Conservation (phyloP, 2,888 invertebrate genomes). For the Helleia helle region DNA sequence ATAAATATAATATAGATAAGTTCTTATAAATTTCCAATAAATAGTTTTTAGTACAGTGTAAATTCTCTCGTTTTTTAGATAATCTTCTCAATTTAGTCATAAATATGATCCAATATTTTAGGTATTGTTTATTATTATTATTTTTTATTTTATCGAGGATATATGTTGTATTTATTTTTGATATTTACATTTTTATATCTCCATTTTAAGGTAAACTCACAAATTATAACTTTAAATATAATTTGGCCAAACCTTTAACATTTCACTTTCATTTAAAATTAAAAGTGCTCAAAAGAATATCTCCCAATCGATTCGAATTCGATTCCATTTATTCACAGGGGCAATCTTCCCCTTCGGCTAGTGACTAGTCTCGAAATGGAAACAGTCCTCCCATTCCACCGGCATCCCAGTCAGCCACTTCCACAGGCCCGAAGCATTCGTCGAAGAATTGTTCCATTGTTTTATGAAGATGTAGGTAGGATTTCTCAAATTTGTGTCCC, state of each 20-base stretch:
- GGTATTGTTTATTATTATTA: no score
- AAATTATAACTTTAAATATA: conserved; percentile 4
- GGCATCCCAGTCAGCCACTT: conserved; percentile 81
- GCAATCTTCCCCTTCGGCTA: not conserved
- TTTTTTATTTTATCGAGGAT: no score
- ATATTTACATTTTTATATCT: no score
- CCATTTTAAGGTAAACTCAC: not conserved
- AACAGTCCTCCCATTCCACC: conserved; percentile 70
- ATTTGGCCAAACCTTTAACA: conserved; percentile 4
- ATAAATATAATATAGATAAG: no score
- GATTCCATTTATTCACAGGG: not conserved
- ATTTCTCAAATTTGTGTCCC: conserved; percentile 82
- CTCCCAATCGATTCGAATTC: not conserved
- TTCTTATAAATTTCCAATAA: no score
- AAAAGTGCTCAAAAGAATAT: not conserved
- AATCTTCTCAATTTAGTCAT: no score
- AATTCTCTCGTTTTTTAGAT: no score
- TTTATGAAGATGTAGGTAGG: conserved; percentile 84
- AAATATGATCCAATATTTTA: not conserved
- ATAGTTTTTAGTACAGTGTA: no score
- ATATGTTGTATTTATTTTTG: no score
- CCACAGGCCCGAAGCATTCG: conserved; percentile 84
- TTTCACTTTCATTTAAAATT: not conserved
- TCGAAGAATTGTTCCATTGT: conserved; percentile 91
- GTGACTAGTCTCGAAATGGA: conserved; percentile 57